phyloP scores from a whole-genome alignment of 1,140 invertebrate genomes.

The Thalassaphorura encarpata region DNA sequence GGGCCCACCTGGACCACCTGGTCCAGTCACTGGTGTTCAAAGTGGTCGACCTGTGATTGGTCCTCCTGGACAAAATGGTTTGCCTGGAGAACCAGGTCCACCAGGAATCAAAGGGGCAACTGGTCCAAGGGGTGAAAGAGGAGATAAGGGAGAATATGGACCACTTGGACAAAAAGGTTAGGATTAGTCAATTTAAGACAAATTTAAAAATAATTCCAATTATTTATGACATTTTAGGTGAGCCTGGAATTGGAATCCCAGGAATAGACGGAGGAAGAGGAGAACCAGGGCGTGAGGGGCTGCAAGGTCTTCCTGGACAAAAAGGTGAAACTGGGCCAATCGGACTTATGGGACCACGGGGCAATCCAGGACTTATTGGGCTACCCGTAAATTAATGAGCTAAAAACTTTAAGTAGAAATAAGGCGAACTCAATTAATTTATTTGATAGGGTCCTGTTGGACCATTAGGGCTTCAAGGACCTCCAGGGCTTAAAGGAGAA shows the following conservation, averaged over 20 bases:
- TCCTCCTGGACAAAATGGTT: slow-evolving; percentile 28
- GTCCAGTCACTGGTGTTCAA: slow-evolving; percentile 8
- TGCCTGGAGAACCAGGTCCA: slow-evolving; percentile 22
- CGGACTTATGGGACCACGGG: slow-evolving; percentile 36
- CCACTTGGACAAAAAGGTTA: slow-evolving; percentile 18
- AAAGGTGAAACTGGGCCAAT: slow-evolving; percentile 35
- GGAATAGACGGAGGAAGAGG: slow-evolving; percentile 33
- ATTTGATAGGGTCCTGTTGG: too few species aligned
- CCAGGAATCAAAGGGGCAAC: slow-evolving; percentile 26
- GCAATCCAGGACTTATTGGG: slow-evolving; percentile 36
- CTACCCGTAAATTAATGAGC: too few species aligned
- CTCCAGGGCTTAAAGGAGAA: slow-evolving; percentile 39
- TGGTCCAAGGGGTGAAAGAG: slow-evolving; percentile 26
- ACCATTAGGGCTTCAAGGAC: slow-evolving; percentile 37
- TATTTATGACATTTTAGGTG: not conserved
- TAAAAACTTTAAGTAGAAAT: too few species aligned
- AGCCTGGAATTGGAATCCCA: slow-evolving; percentile 20
- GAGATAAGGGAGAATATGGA: slow-evolving; percentile 36
- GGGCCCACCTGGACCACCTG: slow-evolving; percentile 27
- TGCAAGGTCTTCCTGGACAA: slow-evolving; percentile 36
- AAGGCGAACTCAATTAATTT: too few species aligned
- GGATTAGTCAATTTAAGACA: not conserved
- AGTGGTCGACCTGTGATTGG: slow-evolving; percentile 31
- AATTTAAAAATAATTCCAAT: not conserved
- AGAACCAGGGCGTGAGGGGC: slow-evolving; percentile 34